Evolutionary conservation across 2,888 invertebrate genomes (phyloP).

Genomic region (Drosophila ustulata): DNA sequence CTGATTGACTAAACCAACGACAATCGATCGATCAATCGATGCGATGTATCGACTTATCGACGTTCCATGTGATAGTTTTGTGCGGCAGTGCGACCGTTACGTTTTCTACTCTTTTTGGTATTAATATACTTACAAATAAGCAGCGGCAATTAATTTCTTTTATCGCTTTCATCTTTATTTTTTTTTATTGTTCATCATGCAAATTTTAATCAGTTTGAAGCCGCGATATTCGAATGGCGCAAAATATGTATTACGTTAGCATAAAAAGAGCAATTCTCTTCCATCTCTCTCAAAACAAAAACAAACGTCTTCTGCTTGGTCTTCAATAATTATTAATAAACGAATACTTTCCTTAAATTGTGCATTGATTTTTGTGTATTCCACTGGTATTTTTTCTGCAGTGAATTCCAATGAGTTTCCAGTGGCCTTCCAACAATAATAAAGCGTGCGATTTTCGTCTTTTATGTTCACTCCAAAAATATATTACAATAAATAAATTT

Average conservation of each 20-base stretch:
- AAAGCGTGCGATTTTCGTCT: not conserved
- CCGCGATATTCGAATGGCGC: not conserved
- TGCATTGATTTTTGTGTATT: not conserved
- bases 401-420: not conserved
- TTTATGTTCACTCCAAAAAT: constrained; percentile 29
- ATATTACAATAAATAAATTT: constrained; percentile 76
- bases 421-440: not conserved
- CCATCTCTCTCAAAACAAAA: constrained; percentile 2
- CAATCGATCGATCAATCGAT: not conserved
- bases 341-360: constrained; percentile 9
- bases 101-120: not conserved
- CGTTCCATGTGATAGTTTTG: constrained; percentile 48
- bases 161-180: not conserved
- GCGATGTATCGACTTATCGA: not conserved
- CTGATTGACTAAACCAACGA: constrained; percentile 60
- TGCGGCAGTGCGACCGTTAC: constrained; percentile 1
- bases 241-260: not conserved
- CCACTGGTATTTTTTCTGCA: not conserved
- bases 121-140: not conserved
- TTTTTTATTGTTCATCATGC: not conserved
- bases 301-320: not conserved
- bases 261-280: not conserved
- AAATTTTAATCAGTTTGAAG: not conserved
- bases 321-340: constrained; percentile 9
- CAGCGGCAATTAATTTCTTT: not conserved